Conservation (phyloP, 2,888 invertebrate genomes). For the Thymelicus acteon region DNA sequence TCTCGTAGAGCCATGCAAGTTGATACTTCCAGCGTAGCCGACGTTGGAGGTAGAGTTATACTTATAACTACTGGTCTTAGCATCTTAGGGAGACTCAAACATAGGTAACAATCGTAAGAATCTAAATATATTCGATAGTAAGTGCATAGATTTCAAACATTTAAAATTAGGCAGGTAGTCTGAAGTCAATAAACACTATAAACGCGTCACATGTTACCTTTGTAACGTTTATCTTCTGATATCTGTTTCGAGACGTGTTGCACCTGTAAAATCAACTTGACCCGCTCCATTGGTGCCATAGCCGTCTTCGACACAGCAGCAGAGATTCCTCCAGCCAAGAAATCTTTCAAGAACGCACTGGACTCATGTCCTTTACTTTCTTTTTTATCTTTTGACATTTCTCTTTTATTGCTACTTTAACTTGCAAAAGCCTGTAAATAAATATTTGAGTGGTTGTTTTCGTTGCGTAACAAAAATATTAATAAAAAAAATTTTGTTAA, state of each 20-base stretch:
- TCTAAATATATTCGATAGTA: too few species aligned
- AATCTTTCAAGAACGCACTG: slow-evolving; percentile 94
- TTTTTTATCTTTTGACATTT: slow-evolving; percentile 48
- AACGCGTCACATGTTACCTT: slow-evolving; percentile 75
- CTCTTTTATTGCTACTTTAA: slow-evolving; percentile 3
- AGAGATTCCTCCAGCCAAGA: slow-evolving; percentile 95
- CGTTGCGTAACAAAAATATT: neutral
- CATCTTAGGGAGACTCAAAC: too few species aligned
- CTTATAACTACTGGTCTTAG: too few species aligned
- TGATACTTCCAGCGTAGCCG: too few species aligned
- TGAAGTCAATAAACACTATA: too few species aligned
- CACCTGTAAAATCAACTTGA: slow-evolving; percentile 96
- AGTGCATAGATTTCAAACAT: too few species aligned
- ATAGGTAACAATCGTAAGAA: too few species aligned
- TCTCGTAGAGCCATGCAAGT: too few species aligned
- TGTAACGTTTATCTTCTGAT: slow-evolving; percentile 93
- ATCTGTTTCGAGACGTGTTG: slow-evolving; percentile 97
- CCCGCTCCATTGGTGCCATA: slow-evolving; percentile 97
- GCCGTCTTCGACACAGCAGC: slow-evolving; percentile 97
- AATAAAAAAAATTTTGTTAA: neutral
- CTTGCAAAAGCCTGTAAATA: slow-evolving; percentile 8
- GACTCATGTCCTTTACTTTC: slow-evolving; percentile 44
- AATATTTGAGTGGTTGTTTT: neutral
- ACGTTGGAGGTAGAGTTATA: too few species aligned
- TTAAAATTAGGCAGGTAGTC: too few species aligned